Base-by-base conservation (phyloP, 2,113 vertebrate genomes). In the Thamnophis sirtalis region DNA sequence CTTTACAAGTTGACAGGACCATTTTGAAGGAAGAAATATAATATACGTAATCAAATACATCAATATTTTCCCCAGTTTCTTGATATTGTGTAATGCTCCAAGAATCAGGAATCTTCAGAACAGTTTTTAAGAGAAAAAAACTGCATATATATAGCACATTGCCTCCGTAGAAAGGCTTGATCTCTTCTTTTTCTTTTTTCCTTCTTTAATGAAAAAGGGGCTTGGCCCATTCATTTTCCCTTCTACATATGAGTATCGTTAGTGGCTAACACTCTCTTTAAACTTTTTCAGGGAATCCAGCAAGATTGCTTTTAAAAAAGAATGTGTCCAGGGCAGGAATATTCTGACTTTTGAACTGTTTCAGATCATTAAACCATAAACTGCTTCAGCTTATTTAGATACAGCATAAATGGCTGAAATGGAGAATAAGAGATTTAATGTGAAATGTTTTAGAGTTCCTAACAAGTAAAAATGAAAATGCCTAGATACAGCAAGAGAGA, bases 201-300 rank as follows among this genome's bases (percentile, higher is more conserved):
- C 4, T 68, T 68, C 5, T 73, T 73, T 73, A 73, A 73, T 73
- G 63, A 33, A 73, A 73, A 33, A 17, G 4, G n/a, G 13, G n/a
- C 2, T 73, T 73, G 63, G 2, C 2, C 13, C 5, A 33, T 73
- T 33, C n/a, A 17, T 33, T 73, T 73, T 5, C 15, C n/a, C 13
- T 73, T 73, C 60, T 10, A 15, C 60, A 68, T 9, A 55, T 88
- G 24, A 15, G 10, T 28, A 13, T 4, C 90, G 26, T 2, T 38
- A 19, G 87, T 91, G 2, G 56, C n/a, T 73, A 49, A 33, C 84
- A 56, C 93, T 13, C 87, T 93, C 86, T 93, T 86, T 55, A n/a
- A 87, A 90, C 85, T 15, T 48, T 91, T 89, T 63, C 19, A 93
- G 28, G 58, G 90, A 53, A 53, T 54, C 86, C 54, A 84, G 90